Conservation (phyloP, 2,888 invertebrate genomes). For the Phorcus lineatus region DNA sequence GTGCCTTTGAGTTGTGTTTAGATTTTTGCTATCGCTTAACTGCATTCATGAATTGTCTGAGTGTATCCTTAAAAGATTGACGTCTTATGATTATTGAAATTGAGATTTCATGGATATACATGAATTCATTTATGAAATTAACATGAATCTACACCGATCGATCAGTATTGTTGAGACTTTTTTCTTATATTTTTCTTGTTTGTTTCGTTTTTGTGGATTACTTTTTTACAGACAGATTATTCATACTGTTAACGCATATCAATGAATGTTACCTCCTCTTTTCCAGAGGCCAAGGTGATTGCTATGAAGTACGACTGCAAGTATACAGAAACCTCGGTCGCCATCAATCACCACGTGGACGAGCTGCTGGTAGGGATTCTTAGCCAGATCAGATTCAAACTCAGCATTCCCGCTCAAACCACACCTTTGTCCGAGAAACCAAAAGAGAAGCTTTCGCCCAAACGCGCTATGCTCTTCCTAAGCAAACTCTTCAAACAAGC, state of each 20-base stretch:
- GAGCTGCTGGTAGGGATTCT: constrained; percentile 93
- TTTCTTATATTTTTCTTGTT: no score
- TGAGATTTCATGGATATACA: no score
- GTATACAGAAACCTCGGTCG: constrained; percentile 96
- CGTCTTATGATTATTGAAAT: no score
- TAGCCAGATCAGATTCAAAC: constrained; percentile 89
- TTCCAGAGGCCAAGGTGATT: constrained; percentile 55
- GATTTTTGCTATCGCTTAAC: background rate
- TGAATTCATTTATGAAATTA: no score
- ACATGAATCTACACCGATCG: no score
- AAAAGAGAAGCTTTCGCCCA: constrained; percentile 27
- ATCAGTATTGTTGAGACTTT: no score
- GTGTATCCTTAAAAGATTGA: no score
- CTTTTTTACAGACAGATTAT: background rate
- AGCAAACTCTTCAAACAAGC: constrained; percentile 36
- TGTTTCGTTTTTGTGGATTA: no score
- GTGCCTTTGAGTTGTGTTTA: constrained; percentile 48
- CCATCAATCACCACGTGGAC: constrained; percentile 96
- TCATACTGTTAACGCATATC: no score
- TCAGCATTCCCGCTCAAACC: constrained; percentile 32
- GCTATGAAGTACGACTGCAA: constrained; percentile 83
- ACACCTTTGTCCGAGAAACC: constrained; percentile 9
- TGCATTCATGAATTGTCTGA: no score
- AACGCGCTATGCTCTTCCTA: constrained; percentile 26
- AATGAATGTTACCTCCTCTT: background rate